Conservation (phyloP, 2,113 vertebrate species). For the Hucho hucho region DNA sequence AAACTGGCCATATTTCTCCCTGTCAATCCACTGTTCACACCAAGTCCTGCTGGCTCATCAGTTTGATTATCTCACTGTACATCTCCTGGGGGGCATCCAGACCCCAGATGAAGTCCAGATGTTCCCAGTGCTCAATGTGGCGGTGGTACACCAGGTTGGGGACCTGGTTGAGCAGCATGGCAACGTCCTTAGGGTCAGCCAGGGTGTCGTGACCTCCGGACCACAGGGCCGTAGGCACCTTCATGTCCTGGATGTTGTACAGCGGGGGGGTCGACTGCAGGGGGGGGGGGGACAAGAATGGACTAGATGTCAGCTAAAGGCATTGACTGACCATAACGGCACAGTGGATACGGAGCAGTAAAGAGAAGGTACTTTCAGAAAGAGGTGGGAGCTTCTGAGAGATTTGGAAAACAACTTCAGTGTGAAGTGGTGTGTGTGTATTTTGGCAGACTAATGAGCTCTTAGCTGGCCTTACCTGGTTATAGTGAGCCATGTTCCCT, state of each 20-base stretch:
- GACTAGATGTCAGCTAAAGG: too few species aligned
- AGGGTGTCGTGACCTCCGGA: slow-evolving; percentile 80
- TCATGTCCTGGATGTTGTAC: slow-evolving; percentile 78
- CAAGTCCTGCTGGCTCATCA: slow-evolving; percentile 67
- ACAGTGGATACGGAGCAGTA: too few species aligned
- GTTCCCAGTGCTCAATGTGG: slow-evolving; percentile 82
- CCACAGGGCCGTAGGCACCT: slow-evolving; percentile 85
- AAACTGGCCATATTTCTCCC: neutral
- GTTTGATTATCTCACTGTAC: slow-evolving; percentile 77
- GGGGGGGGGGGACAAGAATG: neutral
- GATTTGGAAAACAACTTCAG: too few species aligned
- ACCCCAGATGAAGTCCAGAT: slow-evolving; percentile 91
- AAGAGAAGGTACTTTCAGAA: too few species aligned
- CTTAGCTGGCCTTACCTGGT: slow-evolving; percentile 77
- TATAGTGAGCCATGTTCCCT: slow-evolving; percentile 81
- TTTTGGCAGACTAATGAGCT: neutral
- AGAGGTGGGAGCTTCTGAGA: too few species aligned
- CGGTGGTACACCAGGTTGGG: slow-evolving; percentile 72
- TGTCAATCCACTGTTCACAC: slow-evolving; percentile 8
- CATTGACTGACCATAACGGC: too few species aligned
- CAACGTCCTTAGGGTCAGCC: slow-evolving; percentile 74
- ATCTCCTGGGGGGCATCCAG: slow-evolving; percentile 78
- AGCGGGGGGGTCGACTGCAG: slow-evolving; percentile 78
- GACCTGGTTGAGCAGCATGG: slow-evolving; percentile 78
- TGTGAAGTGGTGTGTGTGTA: neutral